Base-by-base conservation (phyloP, 2,888 invertebrate genomes). In the Xanthia togata region DNA sequence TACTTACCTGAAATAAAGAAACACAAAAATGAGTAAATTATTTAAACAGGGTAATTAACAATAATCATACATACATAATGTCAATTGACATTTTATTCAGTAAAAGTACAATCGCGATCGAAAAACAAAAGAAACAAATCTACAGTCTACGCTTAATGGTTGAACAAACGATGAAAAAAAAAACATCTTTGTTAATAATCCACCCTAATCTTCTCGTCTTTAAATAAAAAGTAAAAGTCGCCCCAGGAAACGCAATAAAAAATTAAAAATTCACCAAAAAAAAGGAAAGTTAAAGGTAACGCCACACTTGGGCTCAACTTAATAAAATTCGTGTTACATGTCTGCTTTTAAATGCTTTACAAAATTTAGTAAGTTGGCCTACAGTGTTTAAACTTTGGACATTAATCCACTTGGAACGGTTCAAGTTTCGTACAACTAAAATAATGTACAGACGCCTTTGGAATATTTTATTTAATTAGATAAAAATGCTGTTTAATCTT, bases 391-490 rank as follows among this genome's bases (percentile, higher is more conserved):
- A 89, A 89, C 89, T 89, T 89, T 74, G 44, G 57, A 81, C 91
- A 91, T 91, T 91, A 91, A 91, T 91, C 89, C 84, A 86, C 70
- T 70, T 79, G 79, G 81, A 87, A 91, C 90, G 90, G 89, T 92
- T 90, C 84, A 91, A 91, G 87, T 91, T 91, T 80, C 78, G 82
- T 88, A 86, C 82, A 88, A 85, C 89, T 85, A 86, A 87, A 87
- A 84, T 87, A 82, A 89, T 87, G 89, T 89, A 89, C 89, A 85
- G 87, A 73, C 85, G 84, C 82, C 78, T 76, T 81, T 85, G 82
- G 87, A 82, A 85, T 76, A 81, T 82, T 85, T 76, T 82, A 76
- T 82, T 82, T 81, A 85, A 82, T 85, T 85, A 84, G 65, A 74
- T 67, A 83, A 80, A 83, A 70, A 80, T 60, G 26, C 31, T 78